Conservation (phyloP, 2,888 invertebrate genomes). For the Glaucopsyche alexis region DNA sequence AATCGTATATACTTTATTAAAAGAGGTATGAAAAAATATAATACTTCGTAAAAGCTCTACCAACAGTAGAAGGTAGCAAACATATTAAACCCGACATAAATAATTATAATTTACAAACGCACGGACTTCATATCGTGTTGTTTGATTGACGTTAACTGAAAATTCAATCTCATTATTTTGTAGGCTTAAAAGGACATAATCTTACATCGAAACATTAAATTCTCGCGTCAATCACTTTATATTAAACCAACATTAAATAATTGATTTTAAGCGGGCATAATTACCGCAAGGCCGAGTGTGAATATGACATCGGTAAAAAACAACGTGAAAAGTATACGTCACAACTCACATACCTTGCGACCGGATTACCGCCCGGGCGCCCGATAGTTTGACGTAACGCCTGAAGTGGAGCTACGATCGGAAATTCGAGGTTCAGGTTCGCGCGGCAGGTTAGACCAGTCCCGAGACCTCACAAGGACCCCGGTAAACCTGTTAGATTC, state of each 20-base stretch:
- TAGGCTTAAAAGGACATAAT: conserved; percentile 21
- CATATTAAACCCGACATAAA: conserved; percentile 10
- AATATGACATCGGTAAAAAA: conserved; percentile 20
- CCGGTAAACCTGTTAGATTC: conserved; percentile 80
- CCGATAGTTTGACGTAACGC: conserved; percentile 25
- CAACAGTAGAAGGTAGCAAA: background rate
- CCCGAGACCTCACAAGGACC: conserved; percentile 79
- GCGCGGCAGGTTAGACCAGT: conserved; percentile 80
- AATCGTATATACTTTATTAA: no score
- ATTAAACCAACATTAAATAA: conserved; percentile 9
- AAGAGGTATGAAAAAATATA: no score
- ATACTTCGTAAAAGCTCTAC: background rate
- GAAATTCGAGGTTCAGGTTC: conserved; percentile 75
- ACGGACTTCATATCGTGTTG: background rate
- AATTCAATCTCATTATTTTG: conserved; percentile 20
- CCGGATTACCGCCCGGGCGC: conserved; percentile 45
- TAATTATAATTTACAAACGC: background rate
- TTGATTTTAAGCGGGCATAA: conserved; percentile 15
- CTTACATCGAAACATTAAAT: conserved; percentile 22
- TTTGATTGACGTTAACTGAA: conserved; percentile 19
- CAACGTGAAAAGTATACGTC: conserved; percentile 40
- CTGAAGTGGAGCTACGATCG: conserved; percentile 56
- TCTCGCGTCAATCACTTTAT: conserved; percentile 7
- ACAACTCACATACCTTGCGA: conserved; percentile 46
- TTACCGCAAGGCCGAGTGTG: conserved; percentile 20